Conservation (phyloP, 2,888 invertebrate species). For the Drosophila atripex region DNA sequence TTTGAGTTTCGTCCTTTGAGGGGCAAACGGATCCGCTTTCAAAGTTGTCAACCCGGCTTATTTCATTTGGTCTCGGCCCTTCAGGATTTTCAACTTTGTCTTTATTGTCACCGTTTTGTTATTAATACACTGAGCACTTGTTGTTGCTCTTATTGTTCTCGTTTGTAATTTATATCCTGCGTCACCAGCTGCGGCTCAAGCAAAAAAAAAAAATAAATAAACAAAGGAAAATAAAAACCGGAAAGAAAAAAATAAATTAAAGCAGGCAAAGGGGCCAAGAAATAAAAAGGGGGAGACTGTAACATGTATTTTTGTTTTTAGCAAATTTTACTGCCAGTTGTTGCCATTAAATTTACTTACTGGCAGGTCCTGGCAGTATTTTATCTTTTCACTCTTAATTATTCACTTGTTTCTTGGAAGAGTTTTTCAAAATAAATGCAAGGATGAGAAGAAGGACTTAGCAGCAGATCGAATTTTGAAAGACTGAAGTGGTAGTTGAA, state of each 20-base stretch:
- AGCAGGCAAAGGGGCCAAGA: conserved; percentile 3
- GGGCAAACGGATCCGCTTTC: conserved; percentile 36
- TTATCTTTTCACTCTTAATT: conserved; percentile 30
- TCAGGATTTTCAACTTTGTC: conserved; percentile 37
- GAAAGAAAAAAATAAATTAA: conserved; percentile 14
- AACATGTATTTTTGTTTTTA: conserved; percentile 47
- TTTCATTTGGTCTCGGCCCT: conserved; percentile 58
- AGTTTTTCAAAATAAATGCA: not conserved
- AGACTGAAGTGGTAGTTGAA: not conserved
- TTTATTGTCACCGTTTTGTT: conserved; percentile 50
- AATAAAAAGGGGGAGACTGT: conserved; percentile 49
- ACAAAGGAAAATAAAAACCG: conserved; percentile 11
- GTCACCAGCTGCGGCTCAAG: conserved; percentile 41
- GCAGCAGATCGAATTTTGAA: not conserved
- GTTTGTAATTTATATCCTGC: conserved; percentile 60
- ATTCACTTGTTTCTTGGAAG: conserved; percentile 6
- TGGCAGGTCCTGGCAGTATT: conserved; percentile 22
- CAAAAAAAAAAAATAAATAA: not conserved
- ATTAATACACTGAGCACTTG: conserved; percentile 50
- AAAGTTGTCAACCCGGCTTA: conserved; percentile 73
- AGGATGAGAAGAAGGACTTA: not conserved
- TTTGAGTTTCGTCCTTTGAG: conserved; percentile 37
- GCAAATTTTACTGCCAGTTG: conserved; percentile 54
- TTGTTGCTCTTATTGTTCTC: conserved; percentile 48
- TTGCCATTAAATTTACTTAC: conserved; percentile 41